These are phyloP conservation scores for Dipus sagitta DNA, from an alignment of 2,797 vertebrate genomes.

Conservation along the genomic window DNA sequence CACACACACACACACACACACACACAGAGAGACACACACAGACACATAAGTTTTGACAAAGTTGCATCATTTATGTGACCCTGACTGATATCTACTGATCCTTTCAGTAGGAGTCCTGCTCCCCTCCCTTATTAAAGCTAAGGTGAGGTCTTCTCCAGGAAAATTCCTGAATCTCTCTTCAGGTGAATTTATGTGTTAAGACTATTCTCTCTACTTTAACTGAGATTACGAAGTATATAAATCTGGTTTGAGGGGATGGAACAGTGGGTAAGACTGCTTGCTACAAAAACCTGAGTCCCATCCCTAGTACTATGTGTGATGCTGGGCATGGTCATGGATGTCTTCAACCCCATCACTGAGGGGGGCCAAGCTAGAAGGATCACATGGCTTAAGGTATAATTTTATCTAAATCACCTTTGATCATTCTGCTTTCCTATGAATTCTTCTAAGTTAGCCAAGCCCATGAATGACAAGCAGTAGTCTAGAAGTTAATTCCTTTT, in stretches of 20 bases:
- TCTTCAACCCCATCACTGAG: too few relatives aligned
- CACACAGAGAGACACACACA: too few relatives aligned
- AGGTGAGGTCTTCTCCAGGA: neutral
- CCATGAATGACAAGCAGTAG: constrained; percentile 31
- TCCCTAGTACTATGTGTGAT: too few relatives aligned
- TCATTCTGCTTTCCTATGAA: neutral
- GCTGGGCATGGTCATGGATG: too few relatives aligned
- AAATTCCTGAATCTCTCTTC: neutral
- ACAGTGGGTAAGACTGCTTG: too few relatives aligned
- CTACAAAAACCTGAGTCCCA: too few relatives aligned
- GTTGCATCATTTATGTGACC: neutral
- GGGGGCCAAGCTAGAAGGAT: neutral
- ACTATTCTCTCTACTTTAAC: neutral
- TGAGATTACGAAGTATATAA: constrained; percentile 13
- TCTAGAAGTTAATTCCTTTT: constrained; percentile 72
- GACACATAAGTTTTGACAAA: too few relatives aligned
- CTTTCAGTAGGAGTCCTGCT: neutral
- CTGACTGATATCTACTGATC: neutral
- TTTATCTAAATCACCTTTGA: constrained; percentile 25
- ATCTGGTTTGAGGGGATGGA: neutral
- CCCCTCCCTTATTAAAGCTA: constrained; percentile 36
- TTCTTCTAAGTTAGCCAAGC: neutral
- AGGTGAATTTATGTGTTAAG: neutral
- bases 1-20: too few relatives aligned
- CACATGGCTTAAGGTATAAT: neutral